Conservation (phyloP, 2,888 invertebrate species). For the Drosophila colorata region DNA sequence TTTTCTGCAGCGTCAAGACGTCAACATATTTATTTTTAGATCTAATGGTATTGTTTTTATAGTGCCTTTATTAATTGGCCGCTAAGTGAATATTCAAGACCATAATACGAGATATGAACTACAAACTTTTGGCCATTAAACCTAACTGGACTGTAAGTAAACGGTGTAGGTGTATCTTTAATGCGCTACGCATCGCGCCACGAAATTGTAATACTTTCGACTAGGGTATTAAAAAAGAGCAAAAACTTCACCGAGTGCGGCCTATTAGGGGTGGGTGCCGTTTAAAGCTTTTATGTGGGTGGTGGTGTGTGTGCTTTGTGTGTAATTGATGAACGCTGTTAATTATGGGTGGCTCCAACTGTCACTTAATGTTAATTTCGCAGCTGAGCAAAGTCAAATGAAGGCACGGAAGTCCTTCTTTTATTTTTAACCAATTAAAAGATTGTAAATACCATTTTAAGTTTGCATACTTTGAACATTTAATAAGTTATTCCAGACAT, state of each 20-base stretch:
- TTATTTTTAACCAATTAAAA: neutral
- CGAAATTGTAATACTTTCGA: neutral
- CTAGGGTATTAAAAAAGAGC: constrained; percentile 5
- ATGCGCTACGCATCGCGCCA: neutral
- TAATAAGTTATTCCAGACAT: too few species aligned
- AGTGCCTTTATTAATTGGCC: too few species aligned
- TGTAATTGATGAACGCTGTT: constrained; percentile 65
- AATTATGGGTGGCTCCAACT: constrained; percentile 64
- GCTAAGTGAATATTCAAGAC: too few species aligned
- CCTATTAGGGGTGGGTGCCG: constrained; percentile 6
- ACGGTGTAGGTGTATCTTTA: too few species aligned
- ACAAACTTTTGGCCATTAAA: too few species aligned
- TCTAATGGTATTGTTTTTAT: too few species aligned
- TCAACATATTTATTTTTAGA: too few species aligned
- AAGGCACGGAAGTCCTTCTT: neutral
- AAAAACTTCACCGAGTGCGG: constrained; percentile 12
- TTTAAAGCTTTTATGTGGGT: constrained; percentile 38
- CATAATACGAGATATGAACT: too few species aligned
- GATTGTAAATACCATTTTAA: neutral
- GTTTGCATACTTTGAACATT: neutral
- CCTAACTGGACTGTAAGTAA: too few species aligned
- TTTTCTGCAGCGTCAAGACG: too few species aligned
- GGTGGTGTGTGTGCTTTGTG: constrained; percentile 15
- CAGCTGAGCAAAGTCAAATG: constrained; percentile 22
- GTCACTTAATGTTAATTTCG: constrained; percentile 51